Percentiles rank a stretch among this genome's conserved stretches.
phyloP scores from a whole-genome alignment of 1,140 invertebrate species.

The Halesus radiatus region DNA sequence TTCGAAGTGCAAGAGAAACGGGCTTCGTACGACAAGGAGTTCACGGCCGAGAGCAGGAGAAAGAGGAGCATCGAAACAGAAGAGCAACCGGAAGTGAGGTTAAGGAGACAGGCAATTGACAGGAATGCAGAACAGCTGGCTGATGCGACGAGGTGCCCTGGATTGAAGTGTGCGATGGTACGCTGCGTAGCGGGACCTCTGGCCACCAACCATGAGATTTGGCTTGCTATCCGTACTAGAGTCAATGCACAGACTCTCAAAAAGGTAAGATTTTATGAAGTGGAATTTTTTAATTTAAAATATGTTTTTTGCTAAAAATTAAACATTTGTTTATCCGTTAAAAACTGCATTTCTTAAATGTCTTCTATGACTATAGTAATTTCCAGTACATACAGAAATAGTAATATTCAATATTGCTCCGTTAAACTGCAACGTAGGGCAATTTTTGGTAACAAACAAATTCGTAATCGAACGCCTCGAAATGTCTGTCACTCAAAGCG shows the following conservation, averaged over 20 bases:
- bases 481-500: too few relatives aligned
- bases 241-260: constrained; percentile 85
- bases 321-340: too few relatives aligned
- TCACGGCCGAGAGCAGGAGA: constrained; percentile 38
- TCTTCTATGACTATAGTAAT: too few relatives aligned
- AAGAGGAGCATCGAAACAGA: constrained; percentile 3
- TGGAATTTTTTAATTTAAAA: too few relatives aligned
- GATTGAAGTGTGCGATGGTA: constrained; percentile 78
- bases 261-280: constrained; percentile 70
- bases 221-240: constrained; percentile 80
- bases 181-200: constrained; percentile 81
- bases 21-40: constrained; percentile 45
- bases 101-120: constrained; percentile 25
- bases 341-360: too few relatives aligned
- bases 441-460: too few relatives aligned
- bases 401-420: too few relatives aligned
- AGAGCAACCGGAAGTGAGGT: background rate
- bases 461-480: too few relatives aligned
- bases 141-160: constrained; percentile 46
- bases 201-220: constrained; percentile 82
- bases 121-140: constrained; percentile 40
- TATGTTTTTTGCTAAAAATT: too few relatives aligned
- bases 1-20: background rate
- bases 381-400: too few relatives aligned
- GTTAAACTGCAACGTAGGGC: too few relatives aligned